Evolutionary conservation across 2,888 invertebrate species (phyloP).

Genomic region (Hydrotaea diabolus): DNA sequence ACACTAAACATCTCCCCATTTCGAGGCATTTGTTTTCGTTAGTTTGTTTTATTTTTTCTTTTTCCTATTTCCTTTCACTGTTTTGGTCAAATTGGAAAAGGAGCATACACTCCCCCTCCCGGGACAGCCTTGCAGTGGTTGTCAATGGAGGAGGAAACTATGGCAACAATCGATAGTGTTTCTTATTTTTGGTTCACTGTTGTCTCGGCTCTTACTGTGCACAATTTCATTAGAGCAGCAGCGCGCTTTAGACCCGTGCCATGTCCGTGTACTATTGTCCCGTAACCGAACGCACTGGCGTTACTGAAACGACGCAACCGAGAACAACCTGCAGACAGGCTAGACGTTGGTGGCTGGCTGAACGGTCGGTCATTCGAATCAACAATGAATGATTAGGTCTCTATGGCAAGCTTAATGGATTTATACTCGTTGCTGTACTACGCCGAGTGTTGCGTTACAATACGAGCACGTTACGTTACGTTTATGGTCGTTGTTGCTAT

Average conservation of each 20-base stretch:
- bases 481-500: constrained; percentile 1
- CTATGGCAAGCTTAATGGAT: constrained; percentile 9
- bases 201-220: background rate
- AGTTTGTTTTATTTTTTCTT: background rate
- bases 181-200: background rate
- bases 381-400: too few species aligned
- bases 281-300: background rate
- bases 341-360: background rate
- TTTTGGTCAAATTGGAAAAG: constrained; percentile 12
- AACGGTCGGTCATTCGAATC: background rate
- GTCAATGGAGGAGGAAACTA: constrained; percentile 21
- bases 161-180: background rate
- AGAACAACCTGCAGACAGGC: constrained; percentile 14
- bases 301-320: constrained; percentile 9
- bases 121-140: background rate
- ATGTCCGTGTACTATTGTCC: constrained; percentile 21
- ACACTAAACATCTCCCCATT: background rate
- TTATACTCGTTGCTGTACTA: constrained; percentile 2
- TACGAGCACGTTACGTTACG: constrained; percentile 15
- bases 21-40: background rate
- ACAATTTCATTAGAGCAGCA: background rate
- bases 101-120: background rate
- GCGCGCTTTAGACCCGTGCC: constrained; percentile 14
- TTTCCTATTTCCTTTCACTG: background rate
- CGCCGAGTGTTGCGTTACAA: too few species aligned